A percentile compares a stretch with the other conserved stretches of the same genome.
Evolutionary conservation across 2,113 vertebrate genomes (phyloP).

Genomic region (Asarcornis scutulata): DNA sequence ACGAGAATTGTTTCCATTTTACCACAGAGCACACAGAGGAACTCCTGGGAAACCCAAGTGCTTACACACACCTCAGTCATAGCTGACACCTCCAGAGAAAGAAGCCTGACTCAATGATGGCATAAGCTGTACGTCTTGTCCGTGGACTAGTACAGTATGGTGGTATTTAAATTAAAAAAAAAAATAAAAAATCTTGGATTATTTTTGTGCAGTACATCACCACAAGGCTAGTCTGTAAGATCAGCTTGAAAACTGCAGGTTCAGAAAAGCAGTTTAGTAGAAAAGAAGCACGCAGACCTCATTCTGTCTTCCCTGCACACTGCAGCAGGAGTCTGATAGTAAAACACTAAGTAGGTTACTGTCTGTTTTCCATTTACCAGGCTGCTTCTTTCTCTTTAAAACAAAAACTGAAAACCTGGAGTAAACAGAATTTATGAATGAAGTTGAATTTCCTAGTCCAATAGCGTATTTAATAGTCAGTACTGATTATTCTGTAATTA

Average conservation of each 20-base stretch:
- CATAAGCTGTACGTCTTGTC: not conserved
- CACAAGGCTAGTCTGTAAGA: not conserved
- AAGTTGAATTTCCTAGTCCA: not conserved
- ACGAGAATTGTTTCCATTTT: not conserved
- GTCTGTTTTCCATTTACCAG: not conserved
- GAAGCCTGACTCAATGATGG: not conserved
- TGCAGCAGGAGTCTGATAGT: not conserved
- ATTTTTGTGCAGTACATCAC: not conserved
- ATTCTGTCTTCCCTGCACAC: not conserved
- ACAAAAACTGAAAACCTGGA: not conserved
- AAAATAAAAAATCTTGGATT: not conserved
- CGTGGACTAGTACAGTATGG: not conserved
- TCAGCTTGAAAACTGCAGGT: not conserved
- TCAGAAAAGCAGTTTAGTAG: not conserved
- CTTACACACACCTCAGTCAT: not conserved
- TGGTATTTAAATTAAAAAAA: not conserved
- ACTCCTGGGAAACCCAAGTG: not conserved
- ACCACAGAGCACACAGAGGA: not conserved
- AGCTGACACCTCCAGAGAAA: not conserved
- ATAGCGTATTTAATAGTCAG: not conserved
- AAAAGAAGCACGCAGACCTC: not conserved
- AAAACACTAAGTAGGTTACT: not conserved
- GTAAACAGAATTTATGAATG: not conserved
- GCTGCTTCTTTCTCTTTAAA: not conserved
- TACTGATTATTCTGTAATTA: not conserved